Conservation (phyloP, 2,113 vertebrate species). For the Trematomus loennbergii region DNA sequence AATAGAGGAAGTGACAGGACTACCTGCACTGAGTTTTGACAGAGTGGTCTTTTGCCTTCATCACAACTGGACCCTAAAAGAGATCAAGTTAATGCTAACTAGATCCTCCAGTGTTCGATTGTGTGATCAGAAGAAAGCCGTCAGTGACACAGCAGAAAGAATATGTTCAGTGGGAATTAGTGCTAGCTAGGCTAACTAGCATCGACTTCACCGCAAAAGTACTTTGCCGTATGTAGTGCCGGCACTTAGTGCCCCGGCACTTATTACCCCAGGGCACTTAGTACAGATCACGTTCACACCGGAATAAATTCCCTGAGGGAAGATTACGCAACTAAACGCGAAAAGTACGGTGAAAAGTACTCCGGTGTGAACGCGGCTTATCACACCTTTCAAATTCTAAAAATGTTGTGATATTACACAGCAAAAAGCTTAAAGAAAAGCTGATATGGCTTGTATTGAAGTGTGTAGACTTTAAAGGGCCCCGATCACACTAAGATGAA, state of each 20-base stretch:
- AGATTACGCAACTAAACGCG: too few relatives aligned
- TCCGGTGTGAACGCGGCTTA: too few relatives aligned
- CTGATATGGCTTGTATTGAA: background rate
- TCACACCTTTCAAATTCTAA: background rate
- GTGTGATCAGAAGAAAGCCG: background rate
- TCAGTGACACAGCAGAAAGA: background rate
- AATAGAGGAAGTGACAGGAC: background rate
- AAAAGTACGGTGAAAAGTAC: too few relatives aligned
- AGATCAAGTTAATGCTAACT: background rate
- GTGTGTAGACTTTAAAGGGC: background rate
- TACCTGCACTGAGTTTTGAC: background rate
- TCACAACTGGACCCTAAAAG: background rate
- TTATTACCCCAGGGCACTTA: too few relatives aligned
- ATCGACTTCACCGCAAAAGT: background rate
- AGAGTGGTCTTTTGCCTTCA: background rate
- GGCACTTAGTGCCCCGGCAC: too few relatives aligned
- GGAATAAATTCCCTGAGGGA: too few relatives aligned
- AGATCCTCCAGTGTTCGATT: too few relatives aligned
- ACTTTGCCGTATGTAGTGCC: too few relatives aligned
- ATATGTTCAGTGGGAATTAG: background rate
- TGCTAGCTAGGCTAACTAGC: background rate
- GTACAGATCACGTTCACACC: too few relatives aligned
- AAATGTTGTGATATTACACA: too few relatives aligned
- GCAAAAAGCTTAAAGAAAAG: too few relatives aligned
- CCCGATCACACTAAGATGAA: too few relatives aligned